Evolutionary conservation across 2,113 vertebrate genomes (phyloP).

Genomic region (Lichenostomus cassidix): DNA sequence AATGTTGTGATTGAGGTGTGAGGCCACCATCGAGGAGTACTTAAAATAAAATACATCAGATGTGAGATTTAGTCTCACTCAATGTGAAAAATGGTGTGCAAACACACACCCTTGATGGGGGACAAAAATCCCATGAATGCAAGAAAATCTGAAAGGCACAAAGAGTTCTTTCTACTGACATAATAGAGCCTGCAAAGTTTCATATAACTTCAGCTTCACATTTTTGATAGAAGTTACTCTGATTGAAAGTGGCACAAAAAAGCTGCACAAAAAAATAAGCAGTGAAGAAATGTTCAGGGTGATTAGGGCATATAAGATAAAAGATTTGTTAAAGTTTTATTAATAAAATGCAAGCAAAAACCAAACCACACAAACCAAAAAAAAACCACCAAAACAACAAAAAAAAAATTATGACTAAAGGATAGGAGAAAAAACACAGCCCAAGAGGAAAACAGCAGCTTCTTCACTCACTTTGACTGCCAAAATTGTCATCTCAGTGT

Average conservation of each 20-base stretch:
- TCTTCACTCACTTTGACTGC: not conserved
- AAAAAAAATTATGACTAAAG: no score
- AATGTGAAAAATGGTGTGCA: not conserved
- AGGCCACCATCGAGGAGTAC: not conserved
- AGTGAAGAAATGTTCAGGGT: not conserved
- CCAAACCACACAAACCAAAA: no score
- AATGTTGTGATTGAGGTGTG: not conserved
- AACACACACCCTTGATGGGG: not conserved
- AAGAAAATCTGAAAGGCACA: not conserved
- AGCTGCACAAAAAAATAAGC: not conserved
- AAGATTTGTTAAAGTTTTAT: not conserved
- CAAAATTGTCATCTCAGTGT: not conserved
- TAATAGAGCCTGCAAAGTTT: not conserved
- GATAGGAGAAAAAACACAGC: not conserved
- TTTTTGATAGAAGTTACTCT: not conserved
- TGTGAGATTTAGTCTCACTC: not conserved
- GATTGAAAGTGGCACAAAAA: not conserved
- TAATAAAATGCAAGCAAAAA: not conserved
- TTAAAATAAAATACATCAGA: not conserved
- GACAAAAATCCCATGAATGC: not conserved
- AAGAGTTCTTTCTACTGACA: not conserved
- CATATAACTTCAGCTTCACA: not conserved
- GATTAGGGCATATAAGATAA: not conserved
- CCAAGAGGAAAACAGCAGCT: fast-evolving
- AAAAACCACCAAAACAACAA: no score